These are phyloP conservation scores for Azemiops feae DNA, from an alignment of 2,113 vertebrate genomes.

Conservation along the genomic window DNA sequence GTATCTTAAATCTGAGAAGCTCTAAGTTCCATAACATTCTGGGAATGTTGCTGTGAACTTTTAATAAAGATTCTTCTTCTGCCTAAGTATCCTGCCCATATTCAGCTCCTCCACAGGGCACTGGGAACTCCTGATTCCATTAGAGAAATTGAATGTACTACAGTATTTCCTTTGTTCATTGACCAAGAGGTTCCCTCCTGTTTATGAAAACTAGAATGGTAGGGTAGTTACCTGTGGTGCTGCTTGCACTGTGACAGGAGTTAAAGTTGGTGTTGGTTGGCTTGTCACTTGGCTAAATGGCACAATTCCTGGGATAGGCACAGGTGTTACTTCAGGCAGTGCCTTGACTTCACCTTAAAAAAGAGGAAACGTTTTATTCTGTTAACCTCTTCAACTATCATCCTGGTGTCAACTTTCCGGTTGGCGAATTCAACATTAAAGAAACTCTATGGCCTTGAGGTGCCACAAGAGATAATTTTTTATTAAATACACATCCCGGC, in stretches of 20 bases:
- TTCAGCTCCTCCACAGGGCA: neutral
- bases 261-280: conserved; percentile 65
- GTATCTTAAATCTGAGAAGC: neutral
- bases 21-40: neutral
- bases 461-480: too few relatives aligned
- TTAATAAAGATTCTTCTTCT: neutral
- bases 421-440: too few relatives aligned
- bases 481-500: too few relatives aligned
- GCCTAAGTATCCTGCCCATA: neutral
- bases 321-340: conserved; percentile 39
- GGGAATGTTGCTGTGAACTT: neutral
- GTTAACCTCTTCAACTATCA: neutral
- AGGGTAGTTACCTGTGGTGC: conserved; percentile 71
- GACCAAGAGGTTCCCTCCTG: neutral
- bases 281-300: conserved; percentile 63
- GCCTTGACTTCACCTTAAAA: conserved; percentile 62
- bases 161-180: neutral
- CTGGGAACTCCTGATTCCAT: neutral
- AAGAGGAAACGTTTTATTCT: conserved; percentile 10
- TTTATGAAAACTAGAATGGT: rapidly evolving
- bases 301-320: conserved; percentile 43
- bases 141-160: conserved; percentile 21
- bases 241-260: conserved; percentile 66
- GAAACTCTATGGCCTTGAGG: too few relatives aligned
- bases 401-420: neutral